Base-by-base conservation (phyloP, 2,797 vertebrate species). In the Dromococcyx pavoninus region DNA sequence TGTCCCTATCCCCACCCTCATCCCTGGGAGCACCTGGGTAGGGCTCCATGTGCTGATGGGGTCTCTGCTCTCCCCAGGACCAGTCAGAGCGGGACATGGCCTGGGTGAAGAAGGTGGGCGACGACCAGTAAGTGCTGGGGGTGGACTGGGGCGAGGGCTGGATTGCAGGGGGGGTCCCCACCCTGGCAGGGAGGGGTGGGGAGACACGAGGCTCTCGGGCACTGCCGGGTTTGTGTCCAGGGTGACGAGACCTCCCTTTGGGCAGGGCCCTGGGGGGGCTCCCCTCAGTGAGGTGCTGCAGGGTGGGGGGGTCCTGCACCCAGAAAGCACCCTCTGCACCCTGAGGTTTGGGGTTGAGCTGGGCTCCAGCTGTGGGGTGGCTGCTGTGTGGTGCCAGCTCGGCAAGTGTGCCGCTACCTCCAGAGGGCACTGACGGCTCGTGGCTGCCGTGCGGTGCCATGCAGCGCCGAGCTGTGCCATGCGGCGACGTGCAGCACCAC, bases 71-170 rank as follows among this genome's bases (percentile, higher is more conserved):
- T 95, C 91, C 61, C 70, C 97, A 99, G 99, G 99, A 99, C 88
- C 99, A 99, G 97, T 99, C 99, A 51, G 99, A 99, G 98, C 98
- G 99, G 89, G 99, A 99, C 97, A 99, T 99, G 98, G 99, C 99
- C 60, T 99, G 99, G 99, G 99, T 99, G 97, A 99, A 99, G 98
- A 99, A 99, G 97, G 98, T 99, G 95, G 99, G 99, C 94, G 99
- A 99, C 10, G 99, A 99, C 96, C 99, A 99, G 99, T 99, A 99
- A 99, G 99, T 99, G 60, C 39, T 2, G 32, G 43, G 43, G 39
- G 21, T 18, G 76, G 19, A 17, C 32, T 13, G 46, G 67, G 50
- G 4, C 0, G 6, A 30, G 39, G 35, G 17, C 7, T n/a, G 56
- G 50, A 21, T 15, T 30, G 17, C 1, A 7, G 5, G 61, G n/a